Conservation (phyloP, 2,797 vertebrate genomes). For the Dicrostonyx torquatus region DNA sequence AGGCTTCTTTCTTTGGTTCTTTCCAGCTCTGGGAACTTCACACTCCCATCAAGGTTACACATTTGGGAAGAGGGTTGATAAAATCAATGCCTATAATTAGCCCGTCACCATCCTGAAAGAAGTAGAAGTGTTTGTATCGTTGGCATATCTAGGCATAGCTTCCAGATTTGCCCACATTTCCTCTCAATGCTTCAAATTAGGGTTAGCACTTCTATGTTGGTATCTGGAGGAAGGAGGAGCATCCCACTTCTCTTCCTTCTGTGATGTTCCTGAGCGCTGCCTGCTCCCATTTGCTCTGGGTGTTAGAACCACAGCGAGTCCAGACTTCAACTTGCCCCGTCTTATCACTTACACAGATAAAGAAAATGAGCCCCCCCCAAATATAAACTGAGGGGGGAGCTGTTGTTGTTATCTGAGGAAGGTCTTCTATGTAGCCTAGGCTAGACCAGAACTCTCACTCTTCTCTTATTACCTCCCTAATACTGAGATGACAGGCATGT, state of each 20-base stretch:
- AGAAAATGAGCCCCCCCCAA: not conserved
- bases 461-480: too few species aligned
- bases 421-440: not conserved
- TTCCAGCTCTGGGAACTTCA: slow-evolving; percentile 24
- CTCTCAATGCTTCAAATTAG: slow-evolving; percentile 24
- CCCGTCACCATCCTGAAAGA: not conserved
- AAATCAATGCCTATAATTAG: slow-evolving; percentile 38
- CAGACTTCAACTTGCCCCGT: not conserved
- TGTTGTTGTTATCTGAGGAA: not conserved
- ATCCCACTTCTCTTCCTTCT: slow-evolving; percentile 40
- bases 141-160: not conserved
- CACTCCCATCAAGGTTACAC: not conserved
- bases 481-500: not conserved
- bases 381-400: not conserved
- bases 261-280: not conserved
- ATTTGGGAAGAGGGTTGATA: slow-evolving; percentile 9
- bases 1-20: not conserved
- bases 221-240: slow-evolving; percentile 7
- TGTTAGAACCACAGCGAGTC: not conserved
- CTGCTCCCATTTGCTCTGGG: not conserved
- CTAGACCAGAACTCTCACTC: not conserved
- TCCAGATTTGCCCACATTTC: slow-evolving; percentile 15
- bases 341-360: not conserved
- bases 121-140: slow-evolving; percentile 12
- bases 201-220: slow-evolving; percentile 36